Base-by-base conservation (phyloP, 1,140 invertebrate genomes). In the Gryon sp. region DNA sequence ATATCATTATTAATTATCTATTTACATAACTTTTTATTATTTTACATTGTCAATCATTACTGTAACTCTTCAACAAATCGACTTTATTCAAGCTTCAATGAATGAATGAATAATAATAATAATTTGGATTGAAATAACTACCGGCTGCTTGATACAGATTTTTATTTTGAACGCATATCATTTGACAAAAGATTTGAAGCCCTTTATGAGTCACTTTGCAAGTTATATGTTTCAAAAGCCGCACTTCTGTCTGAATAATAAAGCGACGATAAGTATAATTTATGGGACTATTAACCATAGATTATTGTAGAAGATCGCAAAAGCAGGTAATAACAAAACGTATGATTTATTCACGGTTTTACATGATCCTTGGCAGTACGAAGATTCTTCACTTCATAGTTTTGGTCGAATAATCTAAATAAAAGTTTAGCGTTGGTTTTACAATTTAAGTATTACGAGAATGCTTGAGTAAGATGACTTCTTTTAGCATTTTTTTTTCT, bases 211-310 rank as follows among this genome's bases (percentile, higher is more conserved):
- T 9, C 22, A 4, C 2, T 55, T n/a, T 32, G 3, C 9, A 48
- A 22, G 55, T n/a, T n/a, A n/a, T 46, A 57, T n/a, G 40, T 45
- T 30, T 52, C 8, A 26, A 53, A 62, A 53, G 46, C 30, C 46
- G 43, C 28, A 70, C 43, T 62, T 62, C 8, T 53, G 36, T 45
- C 55, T 70, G 36, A 52, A 70, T 62, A 70, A 70, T 70, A 53
- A 60, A 62, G 55, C 28, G 38, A 19, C 16, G 36, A 53, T 70
- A 70, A 70, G 55, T 53, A 53, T 70, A 70, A 70, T 70, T 70
- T 70, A 70, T 70, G 46, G 66, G 46, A 62, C 66, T 70, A 60
- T 70, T 70, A 70, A 70, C 46, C 55, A 36, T 62, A 70, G 66
- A 70, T 70, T 70, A 70, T 62, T 60, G 46, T 53, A 53, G 55